A percentile compares a stretch with the other conserved stretches of the same genome.
Evolutionary conservation across 2,888 invertebrate species (phyloP).

Genomic region (Drosophila flavopinicola): DNA sequence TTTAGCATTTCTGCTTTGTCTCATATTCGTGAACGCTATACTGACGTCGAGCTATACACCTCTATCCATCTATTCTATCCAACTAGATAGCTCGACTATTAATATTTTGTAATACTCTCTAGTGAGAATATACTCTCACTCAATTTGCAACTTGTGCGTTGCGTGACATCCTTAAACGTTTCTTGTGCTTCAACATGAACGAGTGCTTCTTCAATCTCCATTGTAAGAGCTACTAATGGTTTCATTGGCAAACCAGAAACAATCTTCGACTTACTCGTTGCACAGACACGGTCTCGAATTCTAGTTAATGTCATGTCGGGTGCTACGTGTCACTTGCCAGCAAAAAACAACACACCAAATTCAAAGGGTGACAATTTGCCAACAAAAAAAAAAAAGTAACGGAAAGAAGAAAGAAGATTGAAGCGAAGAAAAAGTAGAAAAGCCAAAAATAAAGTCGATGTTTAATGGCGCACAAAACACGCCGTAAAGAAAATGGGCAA

Average conservation of each 20-base stretch:
- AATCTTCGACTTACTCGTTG: constrained; percentile 11
- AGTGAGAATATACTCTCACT: no score
- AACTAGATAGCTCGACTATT: no score
- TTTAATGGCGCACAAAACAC: constrained; percentile 77
- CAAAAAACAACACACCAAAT: constrained; percentile 18
- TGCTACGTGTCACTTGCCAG: constrained; percentile 54
- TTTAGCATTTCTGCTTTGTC: not conserved
- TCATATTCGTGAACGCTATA: no score
- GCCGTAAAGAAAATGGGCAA: constrained; percentile 52
- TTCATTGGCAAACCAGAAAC: constrained; percentile 10
- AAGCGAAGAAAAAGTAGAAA: constrained; percentile 11
- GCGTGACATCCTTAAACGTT: constrained; percentile 24
- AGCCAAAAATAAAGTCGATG: constrained; percentile 71
- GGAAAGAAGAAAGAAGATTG: not conserved
- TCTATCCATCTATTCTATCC: not conserved
- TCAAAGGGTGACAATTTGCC: constrained; percentile 59
- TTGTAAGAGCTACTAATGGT: constrained; percentile 12
- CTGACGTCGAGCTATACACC: no score
- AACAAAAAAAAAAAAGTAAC: constrained; percentile 26
- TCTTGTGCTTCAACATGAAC: not conserved
- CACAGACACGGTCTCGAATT: constrained; percentile 23
- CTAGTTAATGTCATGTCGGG: constrained; percentile 54
- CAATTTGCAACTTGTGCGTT: not conserved
- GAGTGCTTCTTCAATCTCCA: constrained; percentile 4
- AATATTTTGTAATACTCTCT: no score